Evolutionary conservation across 2,888 invertebrate species (phyloP), one percentile per base, ranked within the genome.

Genomic region (Tricholauxania praeusta): DNA sequence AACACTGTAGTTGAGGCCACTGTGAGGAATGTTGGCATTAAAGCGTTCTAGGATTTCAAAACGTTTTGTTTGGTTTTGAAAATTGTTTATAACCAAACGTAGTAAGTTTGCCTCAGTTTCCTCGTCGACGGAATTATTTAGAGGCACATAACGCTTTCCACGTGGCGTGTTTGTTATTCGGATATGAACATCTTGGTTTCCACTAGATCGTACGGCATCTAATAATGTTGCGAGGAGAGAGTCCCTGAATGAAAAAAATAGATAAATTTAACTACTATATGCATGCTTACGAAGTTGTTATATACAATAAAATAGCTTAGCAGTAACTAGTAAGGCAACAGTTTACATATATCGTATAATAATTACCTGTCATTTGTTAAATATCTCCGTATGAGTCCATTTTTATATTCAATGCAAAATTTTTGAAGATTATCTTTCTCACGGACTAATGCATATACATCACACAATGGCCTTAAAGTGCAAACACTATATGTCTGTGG

Each of bases 11-110:
- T 96, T 92, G 66, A 99, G 92, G 22, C 99, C 99, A 88, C 96
- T 98, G 89, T 99, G 99, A 4, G 99, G 96, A 81, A 98, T 92
- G 88, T 99, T 99, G 65, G 97, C 95, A 89, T 99, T 99, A 88
- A 99, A 99, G 75, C 99, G 90, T 79, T 95, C 93, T 28, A 99
- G 92, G 79, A 96, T 94, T 85, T 97, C 96, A 32, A 92, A 88
- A 12, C 91, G 88, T 87, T 89, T 90, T 19, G 88, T 85, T 60
- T 89, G 89, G 81, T 86, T 86, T 75, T 88, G 88, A 77, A 87
- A 87, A 63, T 91, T 90, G 78, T 90, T 90, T 77, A 91, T 91
- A 77, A 91, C 90, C 78, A 91, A 83, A 76, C 86, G 84, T 72
- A 88, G 73, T 79, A 98, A 95, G 81, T 94, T 93, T 72, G 94